Evolutionary conservation across 1,140 invertebrate genomes (phyloP), one percentile per base, ranked within the genome.

Genomic region (Penaeus vannamei): DNA sequence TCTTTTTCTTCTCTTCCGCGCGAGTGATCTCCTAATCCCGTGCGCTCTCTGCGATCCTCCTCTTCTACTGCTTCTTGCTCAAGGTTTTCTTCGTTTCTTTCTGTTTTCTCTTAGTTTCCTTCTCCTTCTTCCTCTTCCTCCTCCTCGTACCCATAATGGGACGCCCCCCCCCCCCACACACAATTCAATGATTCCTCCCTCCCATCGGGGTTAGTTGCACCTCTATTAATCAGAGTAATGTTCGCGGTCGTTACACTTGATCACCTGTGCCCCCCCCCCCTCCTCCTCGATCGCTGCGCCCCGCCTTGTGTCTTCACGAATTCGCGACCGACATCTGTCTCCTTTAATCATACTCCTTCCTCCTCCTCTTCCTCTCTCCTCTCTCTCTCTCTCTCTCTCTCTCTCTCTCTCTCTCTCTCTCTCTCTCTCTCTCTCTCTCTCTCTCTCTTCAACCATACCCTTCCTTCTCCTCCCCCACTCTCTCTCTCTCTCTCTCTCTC

Each of bases 141-240:
- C n/a, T 53, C 12, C 53, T 29, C 7, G 36, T 10, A 61, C 84
- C 84, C 60, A 53, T 85, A 85, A 85, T 85, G 76, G 66, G 22
- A 17, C 22, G 12, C n/a, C 32, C 42, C n/a, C 66, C 83, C n/a
- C 83, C 83, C 42, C 64, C 64, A 62, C n/a, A n/a, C 84, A 85
- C 84, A 85, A 85, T 85, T 85, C 84, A 85, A 85, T 85, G 84
- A 85, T 72, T 85, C 64, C 84, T 85, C 84, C 66, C 84, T 64
- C 84, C 84, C 84, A 85, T 46, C 42, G 84, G 66, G 64, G 64
- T 85, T 76, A 85, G 64, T 72, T 76, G 84, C 66, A 69, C 66
- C 36, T 53, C 84, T 72, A 85, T 85, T 85, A 85, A 85, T 85
- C 84, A 72, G 64, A 59, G 42, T 85, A 72, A 85, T 85, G 84